Evolutionary conservation across 2,113 vertebrate genomes (phyloP), one percentile per base, ranked within the genome.

Genomic region (Porphyrio hochstetteri): DNA sequence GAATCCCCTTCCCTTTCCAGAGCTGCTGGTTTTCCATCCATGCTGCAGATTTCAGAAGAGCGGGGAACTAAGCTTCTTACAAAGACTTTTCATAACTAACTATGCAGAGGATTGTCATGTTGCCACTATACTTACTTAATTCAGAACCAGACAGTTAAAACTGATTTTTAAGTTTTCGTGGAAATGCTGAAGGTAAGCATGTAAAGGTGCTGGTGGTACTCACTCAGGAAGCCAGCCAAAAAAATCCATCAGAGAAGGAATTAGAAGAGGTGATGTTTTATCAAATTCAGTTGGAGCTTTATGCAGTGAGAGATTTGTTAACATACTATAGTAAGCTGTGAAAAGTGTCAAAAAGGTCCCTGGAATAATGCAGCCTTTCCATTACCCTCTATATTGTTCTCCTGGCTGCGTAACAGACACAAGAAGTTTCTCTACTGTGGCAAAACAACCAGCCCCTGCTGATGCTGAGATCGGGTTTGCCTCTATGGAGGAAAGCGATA

Each of bases 301-400:
- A 78, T 71, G 82, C 85, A 71, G 21, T 1, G 42, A 75, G 61
- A 15, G 9, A 52, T 90, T 61, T 75, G 88, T 53, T 74, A 63
- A 20, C 90, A 93, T 86, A 52, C 87, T 92, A 96, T 83, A 93
- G 96, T 42, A 65, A 93, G 72, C 46, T 2, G 46, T 56, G 56
- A 46, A 70, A 88, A 28, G 15, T 5, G 4, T 74, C 71, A 33
- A 7, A 80, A 80, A 78, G 92, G 93, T 36, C 82, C 56, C 75
- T 27, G 82, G 82, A 40, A 94, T 93, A 94, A 96, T 14, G 88
- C 92, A 95, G 88, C 92, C 85, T 83, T 97, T 97, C 95, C 93
- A 96, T 95, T 75, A 86, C 38, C 35, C 88, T 96, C 96, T 96
- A 96, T 96, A 96, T 97, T 96, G 96, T 96, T 96, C 92, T 88